Conservation (phyloP, 2,888 invertebrate genomes). For the Tuta absoluta region DNA sequence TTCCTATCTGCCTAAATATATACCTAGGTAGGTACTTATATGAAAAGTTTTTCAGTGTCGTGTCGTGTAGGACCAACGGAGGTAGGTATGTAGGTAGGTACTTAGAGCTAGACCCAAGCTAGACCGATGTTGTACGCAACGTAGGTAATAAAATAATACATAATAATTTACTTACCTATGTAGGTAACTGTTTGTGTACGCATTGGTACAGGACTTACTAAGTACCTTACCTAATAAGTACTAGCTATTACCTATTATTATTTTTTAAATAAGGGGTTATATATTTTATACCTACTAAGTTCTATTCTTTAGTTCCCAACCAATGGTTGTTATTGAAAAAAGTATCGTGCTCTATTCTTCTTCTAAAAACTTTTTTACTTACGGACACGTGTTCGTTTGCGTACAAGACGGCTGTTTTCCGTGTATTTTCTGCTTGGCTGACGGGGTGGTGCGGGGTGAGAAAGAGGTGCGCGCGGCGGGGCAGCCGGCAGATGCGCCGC, state of each 20-base stretch:
- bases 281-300: no score
- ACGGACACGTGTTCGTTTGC: conserved; percentile 68
- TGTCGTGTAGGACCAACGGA: no score
- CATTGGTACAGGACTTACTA: no score
- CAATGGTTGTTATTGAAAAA: neutral
- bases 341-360: conserved; percentile 48
- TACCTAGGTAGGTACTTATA: no score
- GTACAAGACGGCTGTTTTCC: conserved; percentile 67
- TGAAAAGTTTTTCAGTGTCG: no score
- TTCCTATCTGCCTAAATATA: no score
- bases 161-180: neutral
- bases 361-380: conserved; percentile 65
- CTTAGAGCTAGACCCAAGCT: no score
- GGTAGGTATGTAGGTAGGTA: conserved; percentile 17
- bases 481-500: conserved; percentile 72
- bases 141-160: neutral
- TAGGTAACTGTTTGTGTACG: no score
- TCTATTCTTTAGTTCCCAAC: neutral
- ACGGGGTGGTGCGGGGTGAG: conserved; percentile 44
- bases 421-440: conserved; percentile 74
- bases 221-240: no score
- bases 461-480: conserved; percentile 47
- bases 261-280: no score
- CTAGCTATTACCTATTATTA: neutral
- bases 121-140: no score